Conservation (phyloP, 2,888 invertebrate genomes). For the Phyllotreta cruciferae region DNA sequence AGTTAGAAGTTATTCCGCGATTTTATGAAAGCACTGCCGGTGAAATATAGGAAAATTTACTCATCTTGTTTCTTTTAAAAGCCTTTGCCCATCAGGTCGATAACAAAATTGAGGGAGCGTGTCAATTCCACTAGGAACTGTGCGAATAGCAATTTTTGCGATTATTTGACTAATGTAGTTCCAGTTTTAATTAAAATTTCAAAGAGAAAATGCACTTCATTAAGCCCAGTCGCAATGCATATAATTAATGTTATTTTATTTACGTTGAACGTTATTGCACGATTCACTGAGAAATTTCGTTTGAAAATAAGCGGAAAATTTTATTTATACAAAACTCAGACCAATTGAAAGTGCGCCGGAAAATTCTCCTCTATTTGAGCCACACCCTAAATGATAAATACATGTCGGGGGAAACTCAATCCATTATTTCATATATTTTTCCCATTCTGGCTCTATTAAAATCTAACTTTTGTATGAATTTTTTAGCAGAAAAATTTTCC, state of each 20-base stretch:
- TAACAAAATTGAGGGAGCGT: slow-evolving; percentile 34
- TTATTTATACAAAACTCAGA: background rate
- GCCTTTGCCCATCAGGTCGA: slow-evolving; percentile 52
- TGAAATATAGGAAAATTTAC: slow-evolving; percentile 47
- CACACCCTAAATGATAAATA: slow-evolving; percentile 51
- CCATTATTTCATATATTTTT: slow-evolving; percentile 41
- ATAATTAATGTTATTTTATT: no score
- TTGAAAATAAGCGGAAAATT: no score
- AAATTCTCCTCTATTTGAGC: slow-evolving; percentile 28
- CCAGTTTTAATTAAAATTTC: no score
- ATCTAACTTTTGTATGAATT: slow-evolving; percentile 22
- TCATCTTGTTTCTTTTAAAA: slow-evolving; percentile 52
- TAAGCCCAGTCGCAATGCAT: no score
- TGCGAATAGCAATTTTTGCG: background rate
- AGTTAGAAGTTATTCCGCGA: slow-evolving; percentile 53
- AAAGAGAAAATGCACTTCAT: no score
- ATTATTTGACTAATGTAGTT: no score
- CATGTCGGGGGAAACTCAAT: slow-evolving; percentile 45
- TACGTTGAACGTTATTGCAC: no score
- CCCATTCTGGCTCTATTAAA: slow-evolving; percentile 25
- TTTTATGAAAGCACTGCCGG: slow-evolving; percentile 49
- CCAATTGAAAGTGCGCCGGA: slow-evolving; percentile 17
- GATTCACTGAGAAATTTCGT: no score
- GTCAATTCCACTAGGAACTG: slow-evolving; percentile 15
- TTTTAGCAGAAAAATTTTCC: slow-evolving; percentile 21